phyloP scores from a whole-genome alignment of 2,888 invertebrate genomes.

The Parnassius glacialis region DNA sequence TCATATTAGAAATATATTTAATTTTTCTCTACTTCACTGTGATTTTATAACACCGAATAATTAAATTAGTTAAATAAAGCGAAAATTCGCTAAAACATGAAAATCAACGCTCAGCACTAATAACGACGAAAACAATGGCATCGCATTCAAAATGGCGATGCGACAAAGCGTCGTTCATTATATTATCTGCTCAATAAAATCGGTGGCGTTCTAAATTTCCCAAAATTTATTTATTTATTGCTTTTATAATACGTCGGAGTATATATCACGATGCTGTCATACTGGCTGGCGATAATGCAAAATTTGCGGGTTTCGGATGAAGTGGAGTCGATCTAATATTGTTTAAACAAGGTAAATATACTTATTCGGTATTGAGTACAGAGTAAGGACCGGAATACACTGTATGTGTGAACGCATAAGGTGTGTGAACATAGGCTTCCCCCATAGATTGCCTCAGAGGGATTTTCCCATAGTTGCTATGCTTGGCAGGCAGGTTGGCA shows the following conservation, averaged over 20 bases:
- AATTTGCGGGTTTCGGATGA: conserved; percentile 56
- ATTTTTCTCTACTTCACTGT: conserved; percentile 4
- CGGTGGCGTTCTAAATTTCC: conserved; percentile 73
- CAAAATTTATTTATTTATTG: conserved; percentile 78
- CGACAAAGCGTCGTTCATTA: conserved; percentile 51
- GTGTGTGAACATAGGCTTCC: no score
- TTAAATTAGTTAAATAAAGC: conserved; percentile 27
- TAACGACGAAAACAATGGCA: conserved; percentile 24
- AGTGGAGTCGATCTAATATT: conserved; percentile 43
- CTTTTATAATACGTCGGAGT: conserved; percentile 78
- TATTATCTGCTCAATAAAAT: conserved; percentile 69
- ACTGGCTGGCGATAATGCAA: conserved; percentile 77
- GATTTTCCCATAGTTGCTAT: no score
- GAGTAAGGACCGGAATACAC: no score
- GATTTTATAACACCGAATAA: conserved; percentile 10
- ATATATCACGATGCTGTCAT: conserved; percentile 78
- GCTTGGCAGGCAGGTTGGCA: no score
- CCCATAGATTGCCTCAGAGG: no score
- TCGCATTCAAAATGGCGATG: conserved; percentile 46
- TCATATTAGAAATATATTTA: no score
- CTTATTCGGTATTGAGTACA: no score
- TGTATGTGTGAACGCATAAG: no score
- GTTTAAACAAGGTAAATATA: neutral
- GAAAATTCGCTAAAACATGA: conserved; percentile 25
- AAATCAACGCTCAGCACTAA: conserved; percentile 25